Percentiles rank a stretch among this genome's conserved stretches.
These are phyloP conservation scores for Enteromius anoplus DNA, from an alignment of 2,797 vertebrate species.

Conservation along the genomic window DNA sequence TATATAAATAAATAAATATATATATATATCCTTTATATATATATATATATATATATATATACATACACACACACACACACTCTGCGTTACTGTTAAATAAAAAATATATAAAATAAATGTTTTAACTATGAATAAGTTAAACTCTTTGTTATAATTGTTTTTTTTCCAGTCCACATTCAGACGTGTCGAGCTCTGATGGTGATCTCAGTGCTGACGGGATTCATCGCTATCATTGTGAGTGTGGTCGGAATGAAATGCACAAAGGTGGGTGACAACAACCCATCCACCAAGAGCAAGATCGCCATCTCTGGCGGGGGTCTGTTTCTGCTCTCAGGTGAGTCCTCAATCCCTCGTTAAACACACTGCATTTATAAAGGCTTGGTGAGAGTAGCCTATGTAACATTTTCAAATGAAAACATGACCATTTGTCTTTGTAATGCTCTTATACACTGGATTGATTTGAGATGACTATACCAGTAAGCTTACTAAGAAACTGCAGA, in stretches of 20 bases:
- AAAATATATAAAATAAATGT: too few species aligned
- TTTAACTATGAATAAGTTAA: neutral
- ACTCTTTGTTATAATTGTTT: neutral
- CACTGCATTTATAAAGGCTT: neutral
- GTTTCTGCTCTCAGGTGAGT: conserved; percentile 89
- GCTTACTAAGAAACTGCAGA: neutral
- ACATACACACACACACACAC: too few species aligned
- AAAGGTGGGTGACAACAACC: conserved; percentile 93
- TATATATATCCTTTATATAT: too few species aligned
- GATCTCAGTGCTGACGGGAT: conserved; percentile 91
- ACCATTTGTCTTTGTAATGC: neutral
- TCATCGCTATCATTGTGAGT: conserved; percentile 90
- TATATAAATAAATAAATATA: too few species aligned
- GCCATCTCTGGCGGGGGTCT: conserved; percentile 89
- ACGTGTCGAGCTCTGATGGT: conserved; percentile 95
- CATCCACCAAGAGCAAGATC: conserved; percentile 86
- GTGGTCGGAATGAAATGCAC: conserved; percentile 98
- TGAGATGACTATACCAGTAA: neutral
- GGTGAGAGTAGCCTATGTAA: neutral
- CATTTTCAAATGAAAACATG: neutral
- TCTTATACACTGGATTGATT: neutral
- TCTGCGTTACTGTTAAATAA: too few species aligned
- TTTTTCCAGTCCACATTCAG: conserved; percentile 90
- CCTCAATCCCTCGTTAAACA: neutral
- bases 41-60: too few species aligned